These are phyloP conservation scores for Mormyrus iriodes DNA, from an alignment of 2,113 vertebrate species.

Conservation along the genomic window DNA sequence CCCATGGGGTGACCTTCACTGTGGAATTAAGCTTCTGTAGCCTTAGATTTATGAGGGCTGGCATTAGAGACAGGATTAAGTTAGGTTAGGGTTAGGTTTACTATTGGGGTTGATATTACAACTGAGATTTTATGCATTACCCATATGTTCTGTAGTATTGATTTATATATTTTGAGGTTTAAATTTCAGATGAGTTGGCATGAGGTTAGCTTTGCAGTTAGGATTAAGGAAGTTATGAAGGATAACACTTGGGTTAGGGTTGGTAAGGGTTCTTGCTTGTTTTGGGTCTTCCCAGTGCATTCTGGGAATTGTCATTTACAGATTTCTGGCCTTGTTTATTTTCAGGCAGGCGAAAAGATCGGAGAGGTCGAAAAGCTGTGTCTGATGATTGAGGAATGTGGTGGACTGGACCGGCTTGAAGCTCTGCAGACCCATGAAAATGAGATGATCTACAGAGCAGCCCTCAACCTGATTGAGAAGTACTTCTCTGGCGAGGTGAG, in stretches of 20 bases:
- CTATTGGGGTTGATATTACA: neutral
- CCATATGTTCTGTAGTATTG: neutral
- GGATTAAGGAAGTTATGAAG: neutral
- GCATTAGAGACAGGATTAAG: neutral
- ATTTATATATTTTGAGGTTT: neutral
- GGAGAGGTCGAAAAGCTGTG: slow-evolving; percentile 84
- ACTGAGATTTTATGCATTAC: neutral
- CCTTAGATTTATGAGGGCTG: neutral
- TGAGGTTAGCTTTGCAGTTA: neutral
- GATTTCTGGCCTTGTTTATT: neutral
- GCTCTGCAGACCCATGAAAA: slow-evolving; percentile 89
- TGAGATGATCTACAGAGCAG: slow-evolving; percentile 79
- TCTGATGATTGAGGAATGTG: slow-evolving; percentile 89
- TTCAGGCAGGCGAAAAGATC: slow-evolving; percentile 89
- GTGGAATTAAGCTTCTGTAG: neutral
- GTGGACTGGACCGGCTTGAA: slow-evolving; percentile 88
- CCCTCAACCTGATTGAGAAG: slow-evolving; percentile 75
- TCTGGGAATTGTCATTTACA: neutral
- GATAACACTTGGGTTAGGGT: neutral
- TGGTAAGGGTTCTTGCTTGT: neutral
- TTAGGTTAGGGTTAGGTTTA: neutral
- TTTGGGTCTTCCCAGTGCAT: neutral
- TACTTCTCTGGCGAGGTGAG: slow-evolving; percentile 86
- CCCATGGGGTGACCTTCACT: neutral
- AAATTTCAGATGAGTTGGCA: neutral